Evolutionary conservation across 2,113 vertebrate genomes (phyloP), one percentile per base, ranked within the genome.

Genomic region (Isurus oxyrinchus): DNA sequence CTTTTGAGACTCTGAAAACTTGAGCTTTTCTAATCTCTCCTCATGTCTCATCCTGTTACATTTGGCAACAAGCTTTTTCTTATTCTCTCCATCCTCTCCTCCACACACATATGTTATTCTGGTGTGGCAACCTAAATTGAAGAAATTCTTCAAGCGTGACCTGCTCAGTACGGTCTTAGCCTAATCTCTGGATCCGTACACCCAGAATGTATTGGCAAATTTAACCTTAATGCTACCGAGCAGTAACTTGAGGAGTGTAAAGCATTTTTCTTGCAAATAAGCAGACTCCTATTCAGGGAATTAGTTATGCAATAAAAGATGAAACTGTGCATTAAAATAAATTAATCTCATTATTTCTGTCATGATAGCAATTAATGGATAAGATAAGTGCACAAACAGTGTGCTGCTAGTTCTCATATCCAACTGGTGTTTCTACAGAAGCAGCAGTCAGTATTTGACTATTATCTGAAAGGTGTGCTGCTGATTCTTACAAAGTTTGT

Each of bases 311-410:
- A 35, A n/a, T 90, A 59, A 55, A 90, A 1, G 72, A 35, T 90
- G 55, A 90, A 90, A 90, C 87, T 31, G 44, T 27, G 35, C 53
- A 35, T 90, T 90, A 31, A 90, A 35, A 27, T 59, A 90, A 76
- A 76, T 76, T 35, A 76, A 90, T 90, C 87, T 90, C 27, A 59
- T 90, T 59, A 59, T 57, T 90, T 35, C 87, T 90, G 87, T 90
- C 53, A 35, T 57, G 57, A 59, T 59, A 90, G 53, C 55, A 59
- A 57, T 90, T 31, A 90, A 90, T 35, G 6, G 84, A 87, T 87
- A 87, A 90, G 49, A 25, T 88, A 57, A 88, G 10, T 35, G 31
- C 31, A 76, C 72, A 76, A 31, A 35, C 72, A 76, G 67, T 76
- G 72, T 35, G 72, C 7, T 90, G 27, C 7, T 11, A 57, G 27